Evolutionary conservation across 2,113 vertebrate species (phyloP).

Genomic region (Prionailurus bengalensis): DNA sequence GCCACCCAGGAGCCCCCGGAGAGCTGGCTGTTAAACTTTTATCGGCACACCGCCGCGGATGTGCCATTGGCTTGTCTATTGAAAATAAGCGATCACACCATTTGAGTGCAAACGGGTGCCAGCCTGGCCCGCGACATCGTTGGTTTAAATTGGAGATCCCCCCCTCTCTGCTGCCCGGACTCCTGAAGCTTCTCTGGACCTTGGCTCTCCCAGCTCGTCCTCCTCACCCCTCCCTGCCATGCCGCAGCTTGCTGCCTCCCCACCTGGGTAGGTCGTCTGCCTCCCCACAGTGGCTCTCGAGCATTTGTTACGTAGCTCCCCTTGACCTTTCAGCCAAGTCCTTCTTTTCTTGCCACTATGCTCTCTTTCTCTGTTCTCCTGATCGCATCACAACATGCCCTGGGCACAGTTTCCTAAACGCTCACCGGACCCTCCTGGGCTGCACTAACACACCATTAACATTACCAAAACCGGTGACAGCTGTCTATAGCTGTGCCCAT

Average conservation of each 20-base stretch:
- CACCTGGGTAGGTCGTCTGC: background rate
- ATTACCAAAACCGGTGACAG: background rate
- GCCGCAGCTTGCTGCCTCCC: accelerated
- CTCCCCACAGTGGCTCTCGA: background rate
- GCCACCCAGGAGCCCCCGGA: too few relatives aligned
- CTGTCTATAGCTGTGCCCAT: accelerated
- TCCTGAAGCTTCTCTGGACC: background rate
- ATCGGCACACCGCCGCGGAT: background rate
- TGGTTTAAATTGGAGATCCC: background rate
- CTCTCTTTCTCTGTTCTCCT: background rate
- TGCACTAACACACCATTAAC: accelerated
- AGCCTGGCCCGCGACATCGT: background rate
- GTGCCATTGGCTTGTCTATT: background rate
- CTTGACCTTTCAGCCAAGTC: background rate
- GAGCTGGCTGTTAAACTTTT: background rate
- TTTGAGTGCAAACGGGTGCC: background rate
- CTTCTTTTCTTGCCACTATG: background rate
- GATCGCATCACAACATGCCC: background rate
- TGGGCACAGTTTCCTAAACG: too few relatives aligned
- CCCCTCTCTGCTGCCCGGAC: background rate
- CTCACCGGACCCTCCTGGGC: background rate
- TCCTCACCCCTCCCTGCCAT: accelerated
- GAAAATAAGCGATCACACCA: background rate
- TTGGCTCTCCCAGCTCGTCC: accelerated
- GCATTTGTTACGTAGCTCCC: background rate